Evolutionary conservation across 2,888 invertebrate genomes (phyloP).

Genomic region (Ophonus ardosiacus): DNA sequence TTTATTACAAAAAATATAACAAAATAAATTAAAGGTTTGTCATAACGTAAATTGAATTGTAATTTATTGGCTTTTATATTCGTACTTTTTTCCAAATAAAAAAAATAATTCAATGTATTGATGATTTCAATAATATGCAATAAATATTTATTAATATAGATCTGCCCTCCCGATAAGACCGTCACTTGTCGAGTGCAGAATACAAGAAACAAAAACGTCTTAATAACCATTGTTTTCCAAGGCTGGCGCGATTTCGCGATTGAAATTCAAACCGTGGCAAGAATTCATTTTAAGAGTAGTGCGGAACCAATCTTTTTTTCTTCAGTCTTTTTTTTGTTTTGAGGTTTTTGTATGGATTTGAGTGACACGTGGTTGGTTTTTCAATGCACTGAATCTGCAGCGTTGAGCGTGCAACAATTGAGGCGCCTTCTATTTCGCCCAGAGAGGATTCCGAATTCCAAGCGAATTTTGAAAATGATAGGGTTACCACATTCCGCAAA

Average conservation of each 20-base stretch:
- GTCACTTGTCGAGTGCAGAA: constrained; percentile 12
- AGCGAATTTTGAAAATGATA: background rate
- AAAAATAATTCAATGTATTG: background rate
- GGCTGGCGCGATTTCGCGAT: constrained; percentile 51
- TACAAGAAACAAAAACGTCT: constrained; percentile 49
- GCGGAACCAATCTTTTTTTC: constrained; percentile 52
- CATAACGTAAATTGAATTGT: too few relatives aligned
- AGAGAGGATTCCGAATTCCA: background rate
- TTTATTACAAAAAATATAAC: too few relatives aligned
- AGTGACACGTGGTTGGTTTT: constrained; percentile 50
- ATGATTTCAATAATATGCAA: background rate
- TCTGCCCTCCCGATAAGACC: background rate
- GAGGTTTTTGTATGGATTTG: constrained; percentile 48
- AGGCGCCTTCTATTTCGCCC: constrained; percentile 4
- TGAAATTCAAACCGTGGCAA: constrained; percentile 51
- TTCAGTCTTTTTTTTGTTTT: constrained; percentile 33
- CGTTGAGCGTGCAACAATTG: constrained; percentile 15
- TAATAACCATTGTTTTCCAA: constrained; percentile 51
- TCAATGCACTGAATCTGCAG: constrained; percentile 24
- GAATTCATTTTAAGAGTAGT: constrained; percentile 39
- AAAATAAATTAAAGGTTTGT: too few relatives aligned
- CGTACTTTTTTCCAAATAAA: too few relatives aligned
- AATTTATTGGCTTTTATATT: too few relatives aligned
- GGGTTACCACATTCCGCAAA: too few relatives aligned
- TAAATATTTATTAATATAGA: constrained; percentile 13